A percentile compares a stretch with the other conserved stretches of the same genome.
Evolutionary conservation across 2,888 invertebrate species (phyloP).

Genomic region (Hofmannophila pseudospretella): DNA sequence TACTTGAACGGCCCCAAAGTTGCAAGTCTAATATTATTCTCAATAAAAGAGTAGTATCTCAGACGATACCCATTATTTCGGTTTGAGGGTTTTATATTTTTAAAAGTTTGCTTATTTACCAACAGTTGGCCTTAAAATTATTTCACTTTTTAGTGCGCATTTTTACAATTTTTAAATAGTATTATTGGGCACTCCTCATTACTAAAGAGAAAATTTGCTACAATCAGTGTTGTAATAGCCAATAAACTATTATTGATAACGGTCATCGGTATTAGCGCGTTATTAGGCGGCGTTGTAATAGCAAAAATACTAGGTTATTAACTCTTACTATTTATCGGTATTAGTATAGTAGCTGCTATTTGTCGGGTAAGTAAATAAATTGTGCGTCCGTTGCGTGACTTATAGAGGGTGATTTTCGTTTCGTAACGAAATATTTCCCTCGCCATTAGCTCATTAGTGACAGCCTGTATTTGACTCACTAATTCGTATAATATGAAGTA

Average conservation of each 20-base stretch:
- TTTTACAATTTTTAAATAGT: too few species aligned
- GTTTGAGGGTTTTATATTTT: too few species aligned
- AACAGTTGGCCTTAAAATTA: too few species aligned
- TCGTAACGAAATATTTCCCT: conserved; percentile 25
- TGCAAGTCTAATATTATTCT: too few species aligned
- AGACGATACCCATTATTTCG: too few species aligned
- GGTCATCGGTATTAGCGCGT: conserved; percentile 7
- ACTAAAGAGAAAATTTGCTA: conserved; percentile 11
- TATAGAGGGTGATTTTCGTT: conserved; percentile 17
- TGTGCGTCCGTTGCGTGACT: conserved; percentile 20
- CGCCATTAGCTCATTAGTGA: conserved; percentile 26
- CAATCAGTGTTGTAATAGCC: conserved; percentile 15
- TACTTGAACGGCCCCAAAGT: too few species aligned
- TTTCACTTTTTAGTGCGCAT: too few species aligned
- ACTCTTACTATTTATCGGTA: conserved; percentile 12
- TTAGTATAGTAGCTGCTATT: conserved; percentile 14
- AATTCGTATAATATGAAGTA: neutral
- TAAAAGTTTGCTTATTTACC: too few species aligned
- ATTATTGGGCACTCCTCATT: conserved; percentile 5
- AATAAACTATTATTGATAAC: conserved; percentile 8
- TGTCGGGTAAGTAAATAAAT: conserved; percentile 16
- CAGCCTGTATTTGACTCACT: conserved; percentile 16
- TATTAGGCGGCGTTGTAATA: conserved; percentile 9
- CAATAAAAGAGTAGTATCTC: too few species aligned
- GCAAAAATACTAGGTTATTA: conserved; percentile 15